Evolutionary conservation across 92 coral and sea anemone genomes (phyloP), one percentile per base, ranked within the genome.

Genomic region (Epizoanthus ramosus): DNA sequence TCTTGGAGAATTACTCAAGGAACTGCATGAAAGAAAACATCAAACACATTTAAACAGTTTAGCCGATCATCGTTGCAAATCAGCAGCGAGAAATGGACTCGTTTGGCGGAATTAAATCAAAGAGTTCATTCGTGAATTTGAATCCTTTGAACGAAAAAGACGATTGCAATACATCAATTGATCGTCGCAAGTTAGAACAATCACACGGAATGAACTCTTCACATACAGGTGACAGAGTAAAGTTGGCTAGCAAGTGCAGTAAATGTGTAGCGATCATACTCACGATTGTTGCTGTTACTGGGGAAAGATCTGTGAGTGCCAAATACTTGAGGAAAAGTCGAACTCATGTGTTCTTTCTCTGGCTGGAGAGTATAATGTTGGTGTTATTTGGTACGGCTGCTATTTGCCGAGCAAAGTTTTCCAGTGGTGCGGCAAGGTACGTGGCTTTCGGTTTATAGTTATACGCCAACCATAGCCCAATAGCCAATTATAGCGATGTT

Each of bases 261-360:
- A 73, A 24, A 73, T 23, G 54, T n/a, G 16, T 16, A 61, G 79
- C 79, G 28, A 61, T 53, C 56, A 3, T 73, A 21, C 41, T 73
- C 63, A 73, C 79, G 0, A 73, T 73, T 7, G 12, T 50, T 13
- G 79, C 79, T 8, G 45, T 73, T 50, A 47, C 79, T 25, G 61
- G 19, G 17, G 79, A 73, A 19, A 53, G 68, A 17, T 83, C 74
- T 16, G 57, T 60, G 18, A 64, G 50, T 56, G 33, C 79, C 12
- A 50, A 80, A 39, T 57, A 56, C 41, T 68, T 87, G 63, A 87
- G 86, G 50, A 80, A 37, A 57, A 87, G 83, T 31, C 61, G 58
- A 2, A 59, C 68, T 5, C 86, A 81, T 63, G 83, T 87, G 16
- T 87, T 87, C 80, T 87, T 39, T 61, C 43, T 50, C n/a, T 88